Conservation (phyloP, 2,797 vertebrate genomes). For the Nyctalus aviator region DNA sequence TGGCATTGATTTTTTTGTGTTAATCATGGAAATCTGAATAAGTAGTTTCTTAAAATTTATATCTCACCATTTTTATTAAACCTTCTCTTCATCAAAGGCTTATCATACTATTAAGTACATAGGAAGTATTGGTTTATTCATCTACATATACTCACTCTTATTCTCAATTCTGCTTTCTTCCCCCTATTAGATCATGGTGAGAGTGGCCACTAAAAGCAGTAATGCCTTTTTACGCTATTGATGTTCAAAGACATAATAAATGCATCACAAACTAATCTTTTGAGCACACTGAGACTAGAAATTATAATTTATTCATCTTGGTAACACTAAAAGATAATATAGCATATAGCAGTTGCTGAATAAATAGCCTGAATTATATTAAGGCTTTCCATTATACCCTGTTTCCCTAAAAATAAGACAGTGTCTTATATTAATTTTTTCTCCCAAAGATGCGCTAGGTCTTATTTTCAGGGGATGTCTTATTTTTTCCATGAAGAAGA, state of each 20-base stretch:
- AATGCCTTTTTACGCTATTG: background rate
- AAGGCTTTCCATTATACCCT: background rate
- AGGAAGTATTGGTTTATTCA: background rate
- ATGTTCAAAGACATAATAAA: constrained; percentile 4
- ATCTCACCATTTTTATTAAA: background rate
- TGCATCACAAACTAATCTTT: background rate
- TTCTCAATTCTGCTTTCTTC: background rate
- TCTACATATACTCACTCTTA: background rate
- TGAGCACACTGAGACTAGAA: background rate
- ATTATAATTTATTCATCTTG: background rate
- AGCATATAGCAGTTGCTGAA: background rate
- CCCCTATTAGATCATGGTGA: background rate
- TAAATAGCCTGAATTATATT: background rate
- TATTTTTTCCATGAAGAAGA: too few relatives aligned
- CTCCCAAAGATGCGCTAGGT: too few relatives aligned
- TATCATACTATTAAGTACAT: background rate
- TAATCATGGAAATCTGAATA: background rate
- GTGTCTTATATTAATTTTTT: too few relatives aligned
- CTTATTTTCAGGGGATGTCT: too few relatives aligned
- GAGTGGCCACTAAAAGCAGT: background rate
- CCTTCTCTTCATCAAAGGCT: background rate
- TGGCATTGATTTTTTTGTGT: background rate
- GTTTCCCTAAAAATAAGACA: too few relatives aligned
- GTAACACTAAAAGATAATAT: background rate
- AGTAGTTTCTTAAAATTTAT: constrained; percentile 31